Evolutionary conservation across 2,888 invertebrate genomes (phyloP), one percentile per base, ranked within the genome.

Genomic region (Aricia artaxerxes): DNA sequence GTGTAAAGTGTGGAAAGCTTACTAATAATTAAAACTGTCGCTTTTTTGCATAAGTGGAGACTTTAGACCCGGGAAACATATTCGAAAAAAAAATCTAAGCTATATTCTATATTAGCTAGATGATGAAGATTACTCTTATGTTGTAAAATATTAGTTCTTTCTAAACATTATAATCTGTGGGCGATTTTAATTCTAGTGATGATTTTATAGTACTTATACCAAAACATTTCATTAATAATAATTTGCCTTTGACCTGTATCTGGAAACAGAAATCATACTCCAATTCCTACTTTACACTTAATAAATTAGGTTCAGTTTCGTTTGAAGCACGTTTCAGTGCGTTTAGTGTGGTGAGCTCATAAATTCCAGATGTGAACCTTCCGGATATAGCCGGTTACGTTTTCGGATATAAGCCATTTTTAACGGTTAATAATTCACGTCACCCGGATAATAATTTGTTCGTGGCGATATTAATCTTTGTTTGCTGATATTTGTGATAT

Each of bases 381-480:
- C 57, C 76, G 76, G 76, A 76, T 76, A 76, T 76, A 76, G 53
- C 76, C 53, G 76, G 53, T 76, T 76, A 76, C 44, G 73, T 76
- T 76, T 49, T 49, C 76, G 76, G 76, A 76, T 76, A 57, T 35
- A 35, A 57, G 35, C 57, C 76, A 35, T 76, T 76, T 76, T 76
- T 76, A 53, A 76, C 76, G 35, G 76, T 76, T 76, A 57, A 76
- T 76, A 76, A 76, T 76, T 49, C 53, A 76, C 53, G 76, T 53
- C 53, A n/a, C 49, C 76, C 44, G 44, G 73, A 73, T 73, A 69
- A 69, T 69, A 69, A 69, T 69, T 69, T 69, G 75, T 75, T 75
- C 49, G 75, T 44, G 44, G 49, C 75, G 31, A 75, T 75, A 75
- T 75, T 75, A 75, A 75, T 75, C 75, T 75, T 75, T 75, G 75